Conservation (phyloP, 2,797 vertebrate species). For the Masticophis lateralis region DNA sequence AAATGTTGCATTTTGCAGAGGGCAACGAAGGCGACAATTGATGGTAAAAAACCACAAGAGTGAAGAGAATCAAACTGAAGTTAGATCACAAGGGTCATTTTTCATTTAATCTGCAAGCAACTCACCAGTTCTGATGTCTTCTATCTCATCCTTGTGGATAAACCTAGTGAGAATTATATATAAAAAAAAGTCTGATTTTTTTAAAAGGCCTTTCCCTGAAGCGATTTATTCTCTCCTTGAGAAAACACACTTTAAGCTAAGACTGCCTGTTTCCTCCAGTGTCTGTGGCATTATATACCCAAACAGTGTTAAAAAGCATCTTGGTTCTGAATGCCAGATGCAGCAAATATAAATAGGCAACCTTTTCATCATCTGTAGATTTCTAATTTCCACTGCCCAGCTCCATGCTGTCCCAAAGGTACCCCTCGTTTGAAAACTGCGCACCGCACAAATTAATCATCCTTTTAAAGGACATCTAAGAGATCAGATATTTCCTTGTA, state of each 20-base stretch:
- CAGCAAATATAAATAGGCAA: neutral
- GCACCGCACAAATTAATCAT: too few relatives aligned
- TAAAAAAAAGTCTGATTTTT: neutral
- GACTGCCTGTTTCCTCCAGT: neutral
- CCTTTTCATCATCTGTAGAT: neutral
- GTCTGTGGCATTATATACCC: neutral
- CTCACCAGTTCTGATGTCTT: neutral
- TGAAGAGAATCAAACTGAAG: neutral
- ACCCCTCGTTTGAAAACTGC: neutral
- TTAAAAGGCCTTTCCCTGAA: neutral
- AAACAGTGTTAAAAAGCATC: neutral
- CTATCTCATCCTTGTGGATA: conserved; percentile 28
- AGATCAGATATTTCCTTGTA: neutral
- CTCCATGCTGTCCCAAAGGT: neutral
- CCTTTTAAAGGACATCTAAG: neutral
- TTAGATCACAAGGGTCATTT: neutral
- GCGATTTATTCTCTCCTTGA: neutral
- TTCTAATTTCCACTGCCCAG: neutral
- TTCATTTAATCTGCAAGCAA: neutral
- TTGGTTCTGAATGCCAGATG: neutral
- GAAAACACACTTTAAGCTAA: neutral
- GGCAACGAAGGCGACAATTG: neutral
- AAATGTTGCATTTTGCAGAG: neutral
- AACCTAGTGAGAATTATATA: conserved; percentile 3
- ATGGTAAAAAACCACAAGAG: neutral